These are phyloP conservation scores for Aporophyla lueneburgensis DNA, from an alignment of 2,888 invertebrate genomes.

Conservation along the genomic window DNA sequence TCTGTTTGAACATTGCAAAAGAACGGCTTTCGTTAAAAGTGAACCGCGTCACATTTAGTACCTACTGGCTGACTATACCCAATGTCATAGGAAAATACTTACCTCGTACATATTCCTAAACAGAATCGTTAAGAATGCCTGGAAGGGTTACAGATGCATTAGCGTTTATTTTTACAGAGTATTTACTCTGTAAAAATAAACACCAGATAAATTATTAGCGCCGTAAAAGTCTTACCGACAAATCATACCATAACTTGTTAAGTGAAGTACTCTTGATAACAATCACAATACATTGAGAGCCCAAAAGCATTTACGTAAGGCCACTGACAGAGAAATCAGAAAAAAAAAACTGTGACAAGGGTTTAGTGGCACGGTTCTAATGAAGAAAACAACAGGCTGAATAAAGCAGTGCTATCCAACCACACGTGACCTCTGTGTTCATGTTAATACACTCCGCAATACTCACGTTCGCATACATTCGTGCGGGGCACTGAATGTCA, in stretches of 20 bases:
- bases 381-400: constrained; percentile 79
- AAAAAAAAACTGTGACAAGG: constrained; percentile 67
- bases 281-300: constrained; percentile 27
- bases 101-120: neutral
- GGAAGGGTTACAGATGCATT: too few relatives aligned
- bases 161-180: neutral
- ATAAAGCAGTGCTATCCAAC: constrained; percentile 75
- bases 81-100: neutral
- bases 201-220: too few relatives aligned
- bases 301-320: constrained; percentile 26
- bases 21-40: neutral
- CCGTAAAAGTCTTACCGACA: neutral
- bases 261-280: constrained; percentile 3
- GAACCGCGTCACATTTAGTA: neutral
- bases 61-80: neutral
- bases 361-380: constrained; percentile 74
- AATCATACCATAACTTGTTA: constrained; percentile 12
- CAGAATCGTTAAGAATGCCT: neutral
- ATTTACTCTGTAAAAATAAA: constrained; percentile 5
- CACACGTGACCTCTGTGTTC: constrained; percentile 68
- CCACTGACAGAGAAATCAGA: constrained; percentile 53
- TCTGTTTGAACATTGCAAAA: neutral
- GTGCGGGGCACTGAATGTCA: constrained; percentile 70
- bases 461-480: constrained; percentile 61
- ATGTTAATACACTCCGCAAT: constrained; percentile 64